These are phyloP conservation scores for Caenorhabditis sp. DNA, from an alignment of 2,888 invertebrate genomes.

Conservation along the genomic window DNA sequence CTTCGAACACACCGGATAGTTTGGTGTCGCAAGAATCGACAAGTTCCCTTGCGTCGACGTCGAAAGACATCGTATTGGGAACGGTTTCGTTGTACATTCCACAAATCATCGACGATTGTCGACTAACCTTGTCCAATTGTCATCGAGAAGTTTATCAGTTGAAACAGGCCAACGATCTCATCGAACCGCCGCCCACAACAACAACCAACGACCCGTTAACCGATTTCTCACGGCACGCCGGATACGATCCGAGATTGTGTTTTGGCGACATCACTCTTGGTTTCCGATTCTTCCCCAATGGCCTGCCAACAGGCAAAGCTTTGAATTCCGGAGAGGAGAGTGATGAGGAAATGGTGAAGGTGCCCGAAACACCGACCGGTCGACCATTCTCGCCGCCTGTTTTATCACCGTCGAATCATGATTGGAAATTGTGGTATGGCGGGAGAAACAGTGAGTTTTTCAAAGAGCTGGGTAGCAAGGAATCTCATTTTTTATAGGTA, in stretches of 20 bases:
- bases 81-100: constrained; percentile 61
- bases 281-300: constrained; percentile 74
- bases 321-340: constrained; percentile 36
- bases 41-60: constrained; percentile 2
- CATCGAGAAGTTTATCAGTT: constrained; percentile 66
- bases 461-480: too few species aligned
- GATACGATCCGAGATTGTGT: constrained; percentile 88
- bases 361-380: constrained; percentile 16
- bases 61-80: constrained; percentile 34
- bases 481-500: constrained; percentile 10
- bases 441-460: constrained; percentile 25
- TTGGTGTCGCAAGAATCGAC: neutral
- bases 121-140: constrained; percentile 63
- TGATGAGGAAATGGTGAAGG: constrained; percentile 24
- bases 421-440: constrained; percentile 45
- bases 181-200: neutral
- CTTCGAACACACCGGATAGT: constrained; percentile 21
- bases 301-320: constrained; percentile 48
- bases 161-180: constrained; percentile 48
- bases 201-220: constrained; percentile 9
- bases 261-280: constrained; percentile 88
- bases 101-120: constrained; percentile 65
- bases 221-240: constrained; percentile 77
- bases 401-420: constrained; percentile 28
- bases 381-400: constrained; percentile 32